Evolutionary conservation across 2,797 vertebrate genomes (phyloP).

Genomic region (Alcedo atthis): DNA sequence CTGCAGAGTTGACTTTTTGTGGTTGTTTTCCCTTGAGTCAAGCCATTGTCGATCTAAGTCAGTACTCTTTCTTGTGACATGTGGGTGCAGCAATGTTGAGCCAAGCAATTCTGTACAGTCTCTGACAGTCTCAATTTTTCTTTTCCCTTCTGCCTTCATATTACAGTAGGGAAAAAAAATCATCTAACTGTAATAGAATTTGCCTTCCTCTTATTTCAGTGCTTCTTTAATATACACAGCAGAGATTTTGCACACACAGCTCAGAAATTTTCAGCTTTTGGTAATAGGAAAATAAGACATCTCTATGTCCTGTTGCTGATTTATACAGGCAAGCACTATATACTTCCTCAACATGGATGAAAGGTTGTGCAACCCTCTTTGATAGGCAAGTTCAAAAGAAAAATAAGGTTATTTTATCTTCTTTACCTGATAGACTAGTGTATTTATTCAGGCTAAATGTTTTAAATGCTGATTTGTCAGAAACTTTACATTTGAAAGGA

Average conservation of each 20-base stretch:
- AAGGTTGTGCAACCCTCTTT: background rate
- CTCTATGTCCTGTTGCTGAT: background rate
- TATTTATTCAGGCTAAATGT: background rate
- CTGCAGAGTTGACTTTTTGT: too few species aligned
- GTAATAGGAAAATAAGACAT: background rate
- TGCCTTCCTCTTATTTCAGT: background rate
- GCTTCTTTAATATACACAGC: background rate
- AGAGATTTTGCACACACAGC: background rate
- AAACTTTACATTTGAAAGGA: background rate
- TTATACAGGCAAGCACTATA: background rate
- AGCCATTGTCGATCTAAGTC: too few species aligned
- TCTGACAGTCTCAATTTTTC: background rate
- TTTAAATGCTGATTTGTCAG: constrained; percentile 33
- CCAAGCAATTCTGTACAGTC: too few species aligned
- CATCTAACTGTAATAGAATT: background rate
- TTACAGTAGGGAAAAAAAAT: background rate
- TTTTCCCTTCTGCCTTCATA: background rate
- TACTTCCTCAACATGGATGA: background rate
- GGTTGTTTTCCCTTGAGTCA: too few species aligned
- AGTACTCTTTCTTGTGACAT: too few species aligned
- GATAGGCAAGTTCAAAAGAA: constrained; percentile 41
- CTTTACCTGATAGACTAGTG: background rate
- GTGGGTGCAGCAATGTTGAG: too few species aligned
- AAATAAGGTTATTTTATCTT: constrained; percentile 8
- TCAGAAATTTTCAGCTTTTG: background rate